Evolutionary conservation across 2,888 invertebrate species (phyloP).

Genomic region (Sinelater perroti): DNA sequence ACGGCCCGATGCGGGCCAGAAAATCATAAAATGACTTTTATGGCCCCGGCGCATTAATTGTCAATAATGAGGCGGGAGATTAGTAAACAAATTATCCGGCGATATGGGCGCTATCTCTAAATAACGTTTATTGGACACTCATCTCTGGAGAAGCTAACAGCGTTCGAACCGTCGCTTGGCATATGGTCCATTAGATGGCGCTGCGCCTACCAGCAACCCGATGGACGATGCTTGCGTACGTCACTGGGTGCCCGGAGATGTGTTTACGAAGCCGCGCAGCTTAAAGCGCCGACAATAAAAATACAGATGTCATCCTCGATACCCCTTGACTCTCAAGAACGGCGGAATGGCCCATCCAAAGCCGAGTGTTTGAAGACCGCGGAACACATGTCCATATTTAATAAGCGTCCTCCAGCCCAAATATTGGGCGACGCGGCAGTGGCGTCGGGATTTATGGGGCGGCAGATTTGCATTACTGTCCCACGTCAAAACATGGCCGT

Average conservation of each 20-base stretch:
- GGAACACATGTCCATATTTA: slow-evolving; percentile 38
- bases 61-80: too few relatives aligned
- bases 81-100: slow-evolving; percentile 1
- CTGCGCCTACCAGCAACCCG: too few relatives aligned
- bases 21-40: too few relatives aligned
- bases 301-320: slow-evolving; percentile 35
- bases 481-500: slow-evolving; percentile 14
- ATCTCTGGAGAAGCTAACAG: too few relatives aligned
- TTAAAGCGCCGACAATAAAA: slow-evolving; percentile 35
- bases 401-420: slow-evolving; percentile 35
- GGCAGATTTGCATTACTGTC: not conserved
- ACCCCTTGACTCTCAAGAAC: slow-evolving; percentile 32
- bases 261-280: slow-evolving; percentile 11
- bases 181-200: too few relatives aligned
- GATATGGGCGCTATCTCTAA: not conserved
- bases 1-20: too few relatives aligned
- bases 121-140: too few relatives aligned
- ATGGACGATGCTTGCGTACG: too few relatives aligned
- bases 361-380: slow-evolving; percentile 31
- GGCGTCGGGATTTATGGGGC: slow-evolving; percentile 7
- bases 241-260: too few relatives aligned
- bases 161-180: too few relatives aligned
- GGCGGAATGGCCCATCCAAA: slow-evolving; percentile 18
- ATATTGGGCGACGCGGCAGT: slow-evolving; percentile 18
- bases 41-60: too few relatives aligned